These are phyloP conservation scores for Sinohyriopsis cumingii DNA, from an alignment of 2,888 invertebrate species.

Conservation along the genomic window DNA sequence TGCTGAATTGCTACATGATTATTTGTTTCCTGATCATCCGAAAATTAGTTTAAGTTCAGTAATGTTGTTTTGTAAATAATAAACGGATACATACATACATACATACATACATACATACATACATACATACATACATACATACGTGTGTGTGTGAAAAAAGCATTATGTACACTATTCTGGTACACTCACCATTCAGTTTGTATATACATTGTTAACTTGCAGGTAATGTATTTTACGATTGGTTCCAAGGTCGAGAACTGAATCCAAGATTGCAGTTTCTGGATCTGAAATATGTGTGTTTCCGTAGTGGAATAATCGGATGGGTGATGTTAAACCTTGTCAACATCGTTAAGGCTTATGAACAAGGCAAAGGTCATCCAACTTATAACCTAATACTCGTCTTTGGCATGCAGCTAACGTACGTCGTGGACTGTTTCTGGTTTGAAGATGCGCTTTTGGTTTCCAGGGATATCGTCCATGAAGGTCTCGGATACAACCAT, in stretches of 20 bases:
- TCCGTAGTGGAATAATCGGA: conserved; percentile 37
- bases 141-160: too few relatives aligned
- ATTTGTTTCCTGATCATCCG: too few relatives aligned
- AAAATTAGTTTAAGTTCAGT: background rate
- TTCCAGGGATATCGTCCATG: conserved; percentile 41
- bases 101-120: too few relatives aligned
- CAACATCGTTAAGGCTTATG: conserved; percentile 21
- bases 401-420: conserved; percentile 22
- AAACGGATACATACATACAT: background rate
- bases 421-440: conserved; percentile 41
- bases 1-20: too few relatives aligned
- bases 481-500: conserved; percentile 38
- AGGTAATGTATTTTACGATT: conserved; percentile 37
- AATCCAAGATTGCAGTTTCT: conserved; percentile 32
- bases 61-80: background rate
- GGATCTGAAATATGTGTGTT: conserved; percentile 39
- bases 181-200: too few relatives aligned
- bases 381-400: conserved; percentile 15
- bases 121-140: too few relatives aligned
- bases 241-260: conserved; percentile 39
- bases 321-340: conserved; percentile 38
- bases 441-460: conserved; percentile 34
- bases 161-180: too few relatives aligned
- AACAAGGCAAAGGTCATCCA: background rate
- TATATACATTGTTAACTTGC: background rate